These are phyloP conservation scores for Amphibalanus amphitrite DNA, from an alignment of 1,140 invertebrate genomes.

Conservation along the genomic window DNA sequence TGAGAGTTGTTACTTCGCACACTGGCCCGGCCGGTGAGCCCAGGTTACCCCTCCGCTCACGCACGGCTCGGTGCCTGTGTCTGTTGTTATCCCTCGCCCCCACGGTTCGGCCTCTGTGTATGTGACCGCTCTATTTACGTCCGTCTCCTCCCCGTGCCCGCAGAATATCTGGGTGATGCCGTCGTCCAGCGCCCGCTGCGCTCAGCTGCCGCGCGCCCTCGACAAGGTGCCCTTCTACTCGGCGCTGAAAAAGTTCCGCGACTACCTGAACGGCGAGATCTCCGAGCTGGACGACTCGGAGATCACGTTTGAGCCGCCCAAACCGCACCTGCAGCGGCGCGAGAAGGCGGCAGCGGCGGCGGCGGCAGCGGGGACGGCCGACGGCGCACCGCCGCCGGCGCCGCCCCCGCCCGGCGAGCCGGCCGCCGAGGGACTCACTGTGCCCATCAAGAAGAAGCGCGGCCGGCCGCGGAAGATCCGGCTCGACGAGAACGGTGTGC, in stretches of 20 bases:
- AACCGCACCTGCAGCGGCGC: slow-evolving; percentile 19
- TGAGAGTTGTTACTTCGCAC: too few species aligned
- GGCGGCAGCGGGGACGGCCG: slow-evolving; percentile 15
- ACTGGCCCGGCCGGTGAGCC: too few species aligned
- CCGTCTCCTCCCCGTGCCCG: slow-evolving; percentile 12
- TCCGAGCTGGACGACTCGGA: slow-evolving; percentile 74
- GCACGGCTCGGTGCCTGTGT: too few species aligned
- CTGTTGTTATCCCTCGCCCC: too few species aligned
- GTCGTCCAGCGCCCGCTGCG: slow-evolving; percentile 87
- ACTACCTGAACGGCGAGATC: slow-evolving; percentile 82
- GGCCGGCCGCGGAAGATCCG: slow-evolving; percentile 22
- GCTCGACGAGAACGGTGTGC: slow-evolving; percentile 19
- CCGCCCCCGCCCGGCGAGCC: not conserved
- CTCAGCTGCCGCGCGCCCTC: slow-evolving; percentile 79
- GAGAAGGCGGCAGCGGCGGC: slow-evolving; percentile 12
- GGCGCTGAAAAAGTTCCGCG: slow-evolving; percentile 82
- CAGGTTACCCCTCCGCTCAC: too few species aligned
- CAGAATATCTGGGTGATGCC: slow-evolving; percentile 98
- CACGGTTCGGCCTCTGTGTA: too few species aligned
- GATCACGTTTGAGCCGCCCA: slow-evolving; percentile 52
- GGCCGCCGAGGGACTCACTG: slow-evolving; percentile 11
- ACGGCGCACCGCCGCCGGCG: slow-evolving; percentile 14
- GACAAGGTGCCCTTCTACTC: slow-evolving; percentile 96
- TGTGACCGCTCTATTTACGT: too few species aligned
- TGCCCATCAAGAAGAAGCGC: slow-evolving; percentile 22